Evolutionary conservation across 2,113 vertebrate species (phyloP).

Genomic region (Hippocampus comes): DNA sequence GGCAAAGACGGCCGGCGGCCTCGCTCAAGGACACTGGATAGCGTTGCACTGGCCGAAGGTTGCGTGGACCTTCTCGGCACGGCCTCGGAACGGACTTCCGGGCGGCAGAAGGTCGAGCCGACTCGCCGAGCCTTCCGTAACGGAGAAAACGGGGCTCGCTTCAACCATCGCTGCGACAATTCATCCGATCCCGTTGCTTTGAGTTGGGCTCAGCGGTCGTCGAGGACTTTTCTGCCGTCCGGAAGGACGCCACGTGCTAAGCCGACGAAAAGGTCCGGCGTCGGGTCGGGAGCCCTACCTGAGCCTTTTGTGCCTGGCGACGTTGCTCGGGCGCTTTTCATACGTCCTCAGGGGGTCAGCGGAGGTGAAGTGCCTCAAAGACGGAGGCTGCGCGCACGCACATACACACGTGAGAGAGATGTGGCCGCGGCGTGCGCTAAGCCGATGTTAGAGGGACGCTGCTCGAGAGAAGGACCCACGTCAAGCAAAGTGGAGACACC

Average conservation of each 20-base stretch:
- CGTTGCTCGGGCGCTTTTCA: conserved; percentile 72
- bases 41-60: background rate
- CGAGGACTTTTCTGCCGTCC: no score
- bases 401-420: background rate
- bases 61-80: background rate
- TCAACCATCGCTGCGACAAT: no score
- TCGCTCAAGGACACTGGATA: background rate
- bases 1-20: conserved; percentile 65
- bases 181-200: no score
- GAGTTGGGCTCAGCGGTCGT: no score
- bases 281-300: conserved; percentile 46
- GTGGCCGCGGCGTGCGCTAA: background rate
- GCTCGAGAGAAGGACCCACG: background rate
- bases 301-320: conserved; percentile 76
- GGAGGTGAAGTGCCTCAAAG: conserved; percentile 72
- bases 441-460: no score
- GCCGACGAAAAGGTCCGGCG: no score
- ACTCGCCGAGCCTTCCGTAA: no score
- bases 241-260: no score
- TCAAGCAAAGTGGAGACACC: no score
- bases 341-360: conserved; percentile 79
- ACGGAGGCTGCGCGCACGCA: conserved; percentile 57
- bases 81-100: no score
- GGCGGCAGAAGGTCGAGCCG: no score
- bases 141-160: no score